Percentiles rank a stretch among this genome's conserved stretches.
These are phyloP conservation scores for Paraescarpia echinospica DNA, from an alignment of 1,140 invertebrate genomes.

Conservation along the genomic window DNA sequence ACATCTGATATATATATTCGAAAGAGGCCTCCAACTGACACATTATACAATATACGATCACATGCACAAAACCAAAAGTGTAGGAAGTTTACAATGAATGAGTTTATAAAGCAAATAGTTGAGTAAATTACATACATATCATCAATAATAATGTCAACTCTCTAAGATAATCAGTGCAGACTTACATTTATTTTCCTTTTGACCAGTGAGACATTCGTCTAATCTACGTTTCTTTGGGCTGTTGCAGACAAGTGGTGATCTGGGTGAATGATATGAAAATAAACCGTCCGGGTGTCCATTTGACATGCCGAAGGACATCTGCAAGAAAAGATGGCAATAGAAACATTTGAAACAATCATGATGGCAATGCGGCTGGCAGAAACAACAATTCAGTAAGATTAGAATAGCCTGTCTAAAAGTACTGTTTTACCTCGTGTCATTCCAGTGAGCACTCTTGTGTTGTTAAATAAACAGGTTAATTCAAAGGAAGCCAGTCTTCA, in stretches of 20 bases:
- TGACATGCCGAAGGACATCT: background rate
- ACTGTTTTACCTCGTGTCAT: background rate
- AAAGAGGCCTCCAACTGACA: background rate
- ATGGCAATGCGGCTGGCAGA: background rate
- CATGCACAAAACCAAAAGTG: background rate
- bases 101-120: background rate
- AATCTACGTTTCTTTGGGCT: background rate
- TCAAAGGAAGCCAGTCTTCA: background rate
- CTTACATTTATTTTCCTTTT: conserved; percentile 2
- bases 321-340: background rate
- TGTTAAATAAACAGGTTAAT: background rate
- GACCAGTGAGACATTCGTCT: background rate
- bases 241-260: background rate
- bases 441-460: background rate
- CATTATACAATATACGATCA: background rate
- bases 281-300: background rate
- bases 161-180: background rate
- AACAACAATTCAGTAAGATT: background rate
- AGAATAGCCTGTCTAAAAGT: background rate
- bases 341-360: background rate
- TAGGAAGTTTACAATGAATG: background rate
- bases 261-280: background rate
- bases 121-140: no score
- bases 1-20: background rate
- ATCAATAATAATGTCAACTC: background rate